These are phyloP conservation scores for Megaceryle torquata DNA, from an alignment of 2,113 vertebrate genomes.

Conservation along the genomic window DNA sequence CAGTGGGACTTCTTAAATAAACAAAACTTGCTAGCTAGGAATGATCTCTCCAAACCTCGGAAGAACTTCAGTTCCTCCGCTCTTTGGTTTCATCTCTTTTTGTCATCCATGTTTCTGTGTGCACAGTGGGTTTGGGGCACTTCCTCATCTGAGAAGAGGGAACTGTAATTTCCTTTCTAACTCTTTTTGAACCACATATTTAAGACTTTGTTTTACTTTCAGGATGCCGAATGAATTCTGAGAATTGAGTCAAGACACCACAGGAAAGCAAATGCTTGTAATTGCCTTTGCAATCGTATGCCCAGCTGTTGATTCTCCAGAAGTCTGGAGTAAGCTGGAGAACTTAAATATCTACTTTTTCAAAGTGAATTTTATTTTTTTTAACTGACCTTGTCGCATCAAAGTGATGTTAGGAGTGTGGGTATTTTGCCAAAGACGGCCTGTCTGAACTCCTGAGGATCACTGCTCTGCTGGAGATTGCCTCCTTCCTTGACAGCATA, in stretches of 20 bases:
- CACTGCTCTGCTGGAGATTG: not conserved
- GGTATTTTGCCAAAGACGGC: not conserved
- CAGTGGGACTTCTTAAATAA: not conserved
- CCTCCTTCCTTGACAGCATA: conserved; percentile 5
- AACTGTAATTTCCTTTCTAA: not conserved
- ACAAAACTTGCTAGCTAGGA: not conserved
- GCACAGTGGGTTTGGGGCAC: accelerated
- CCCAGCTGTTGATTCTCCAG: not conserved
- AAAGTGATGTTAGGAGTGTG: not conserved
- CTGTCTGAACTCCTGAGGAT: not conserved
- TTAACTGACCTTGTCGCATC: not conserved
- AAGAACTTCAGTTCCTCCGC: not conserved
- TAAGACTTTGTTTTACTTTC: not conserved
- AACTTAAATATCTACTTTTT: not conserved
- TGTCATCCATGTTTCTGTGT: not conserved
- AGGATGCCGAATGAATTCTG: not conserved
- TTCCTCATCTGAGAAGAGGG: not conserved
- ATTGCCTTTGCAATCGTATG: not conserved
- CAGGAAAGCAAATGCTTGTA: not conserved
- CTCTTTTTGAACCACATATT: not conserved
- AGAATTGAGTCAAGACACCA: not conserved
- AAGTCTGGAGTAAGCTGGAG: not conserved
- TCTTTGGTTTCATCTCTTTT: not conserved
- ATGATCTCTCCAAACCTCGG: not conserved
- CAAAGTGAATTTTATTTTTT: not conserved